Percentiles rank a stretch among this genome's conserved stretches.
Conservation (phyloP, 1,140 invertebrate genomes). For the Idris sp. region DNA sequence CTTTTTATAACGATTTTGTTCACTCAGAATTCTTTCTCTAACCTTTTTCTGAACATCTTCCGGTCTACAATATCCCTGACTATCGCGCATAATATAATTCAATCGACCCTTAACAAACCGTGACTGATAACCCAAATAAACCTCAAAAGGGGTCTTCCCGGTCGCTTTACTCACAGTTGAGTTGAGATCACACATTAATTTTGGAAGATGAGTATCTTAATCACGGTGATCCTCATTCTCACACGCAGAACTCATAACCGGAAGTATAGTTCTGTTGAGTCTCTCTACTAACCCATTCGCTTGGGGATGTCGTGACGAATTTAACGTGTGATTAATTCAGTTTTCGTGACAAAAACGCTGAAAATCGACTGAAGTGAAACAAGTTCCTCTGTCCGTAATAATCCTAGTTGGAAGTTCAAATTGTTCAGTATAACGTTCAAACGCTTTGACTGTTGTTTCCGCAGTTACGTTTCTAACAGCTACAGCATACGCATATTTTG, state of each 20-base stretch:
- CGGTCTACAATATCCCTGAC: slow-evolving; percentile 7
- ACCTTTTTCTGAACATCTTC: slow-evolving; percentile 8
- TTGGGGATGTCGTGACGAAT: slow-evolving; percentile 63
- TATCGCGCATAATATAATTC: slow-evolving; percentile 10
- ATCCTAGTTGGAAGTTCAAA: slow-evolving; percentile 6
- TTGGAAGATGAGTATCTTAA: slow-evolving; percentile 38
- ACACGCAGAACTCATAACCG: slow-evolving; percentile 24
- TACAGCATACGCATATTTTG: slow-evolving; percentile 54
- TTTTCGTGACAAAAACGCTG: slow-evolving; percentile 54
- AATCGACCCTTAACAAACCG: slow-evolving; percentile 10
- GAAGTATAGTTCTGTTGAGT: slow-evolving; percentile 35
- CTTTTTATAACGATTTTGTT: slow-evolving; percentile 27
- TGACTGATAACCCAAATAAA: slow-evolving; percentile 38
- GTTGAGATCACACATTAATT: slow-evolving; percentile 40
- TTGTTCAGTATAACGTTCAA: slow-evolving; percentile 3
- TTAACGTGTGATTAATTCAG: slow-evolving; percentile 64
- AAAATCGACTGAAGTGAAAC: slow-evolving; percentile 64
- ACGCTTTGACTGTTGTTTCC: background rate
- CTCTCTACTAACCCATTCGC: slow-evolving; percentile 63
- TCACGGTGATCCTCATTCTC: slow-evolving; percentile 2
- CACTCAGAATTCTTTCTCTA: background rate
- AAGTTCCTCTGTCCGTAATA: slow-evolving; percentile 45
- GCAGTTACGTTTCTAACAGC: slow-evolving; percentile 4
- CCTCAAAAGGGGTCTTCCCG: slow-evolving; percentile 28
- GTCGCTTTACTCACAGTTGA: slow-evolving; percentile 22